Conservation (phyloP, 2,797 vertebrate species). For the Coreius guichenoti region DNA sequence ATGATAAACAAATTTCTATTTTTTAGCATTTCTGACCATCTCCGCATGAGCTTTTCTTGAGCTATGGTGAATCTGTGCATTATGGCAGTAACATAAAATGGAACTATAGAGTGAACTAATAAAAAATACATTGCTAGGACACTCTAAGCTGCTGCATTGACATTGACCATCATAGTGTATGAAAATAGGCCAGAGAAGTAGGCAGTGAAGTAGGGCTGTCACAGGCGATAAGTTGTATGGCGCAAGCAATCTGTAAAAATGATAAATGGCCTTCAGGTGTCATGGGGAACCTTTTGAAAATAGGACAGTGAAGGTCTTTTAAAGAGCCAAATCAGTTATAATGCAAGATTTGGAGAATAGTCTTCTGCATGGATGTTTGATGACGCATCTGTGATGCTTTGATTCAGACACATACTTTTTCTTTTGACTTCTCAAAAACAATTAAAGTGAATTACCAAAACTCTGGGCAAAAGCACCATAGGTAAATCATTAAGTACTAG, state of each 20-base stretch:
- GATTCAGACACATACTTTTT: background rate
- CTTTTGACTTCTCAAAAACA: background rate
- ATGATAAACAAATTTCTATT: background rate
- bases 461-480: background rate
- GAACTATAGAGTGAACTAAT: constrained; percentile 16
- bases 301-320: constrained; percentile 74
- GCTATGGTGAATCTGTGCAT: background rate
- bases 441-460: background rate
- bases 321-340: constrained; percentile 61
- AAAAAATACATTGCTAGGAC: constrained; percentile 40
- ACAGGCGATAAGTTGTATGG: constrained; percentile 56
- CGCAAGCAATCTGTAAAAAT: constrained; percentile 69
- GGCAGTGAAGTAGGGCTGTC: constrained; percentile 75
- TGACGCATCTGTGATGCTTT: background rate
- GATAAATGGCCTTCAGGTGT: constrained; percentile 81
- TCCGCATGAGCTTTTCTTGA: background rate
- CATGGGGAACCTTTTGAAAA: constrained; percentile 75
- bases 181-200: constrained; percentile 78
- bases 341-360: constrained; percentile 37
- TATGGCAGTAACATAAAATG: constrained; percentile 17
- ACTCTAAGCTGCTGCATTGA: constrained; percentile 67
- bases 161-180: constrained; percentile 72
- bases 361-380: constrained; percentile 39
- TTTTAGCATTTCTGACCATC: background rate
- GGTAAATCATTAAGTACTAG: background rate